A percentile compares a stretch with the other conserved stretches of the same genome.
Evolutionary conservation across 2,888 invertebrate species (phyloP).

Genomic region (Ceraclea dissimilis): DNA sequence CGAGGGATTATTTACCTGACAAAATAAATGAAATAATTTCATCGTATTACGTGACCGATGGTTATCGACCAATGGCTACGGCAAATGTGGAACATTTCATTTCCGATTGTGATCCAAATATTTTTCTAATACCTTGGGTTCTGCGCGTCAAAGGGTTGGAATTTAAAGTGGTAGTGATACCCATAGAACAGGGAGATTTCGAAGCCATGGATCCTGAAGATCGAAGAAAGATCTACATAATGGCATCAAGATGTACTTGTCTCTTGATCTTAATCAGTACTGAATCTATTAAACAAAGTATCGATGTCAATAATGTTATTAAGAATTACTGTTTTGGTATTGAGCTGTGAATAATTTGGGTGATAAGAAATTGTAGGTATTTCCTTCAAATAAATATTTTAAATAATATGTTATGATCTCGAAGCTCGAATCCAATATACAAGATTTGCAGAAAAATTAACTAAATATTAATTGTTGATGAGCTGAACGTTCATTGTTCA

Average conservation of each 20-base stretch:
- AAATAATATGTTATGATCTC: too few species aligned
- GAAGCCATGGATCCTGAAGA: slow-evolving; percentile 32
- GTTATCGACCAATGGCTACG: slow-evolving; percentile 31
- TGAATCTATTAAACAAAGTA: slow-evolving; percentile 27
- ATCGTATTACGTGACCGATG: slow-evolving; percentile 32
- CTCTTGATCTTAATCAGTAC: slow-evolving; percentile 32
- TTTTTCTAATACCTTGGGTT: slow-evolving; percentile 34
- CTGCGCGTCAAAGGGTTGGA: slow-evolving; percentile 35
- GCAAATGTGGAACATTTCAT: slow-evolving; percentile 33
- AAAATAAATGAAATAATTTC: slow-evolving; percentile 32
- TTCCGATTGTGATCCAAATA: slow-evolving; percentile 29
- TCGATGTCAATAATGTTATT: slow-evolving; percentile 29
- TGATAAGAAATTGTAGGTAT: too few species aligned
- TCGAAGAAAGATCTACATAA: slow-evolving; percentile 33
- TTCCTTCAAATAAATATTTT: too few species aligned
- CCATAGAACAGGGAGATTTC: slow-evolving; percentile 34
- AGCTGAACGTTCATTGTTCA: too few species aligned
- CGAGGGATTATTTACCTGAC: slow-evolving; percentile 29
- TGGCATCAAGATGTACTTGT: slow-evolving; percentile 34
- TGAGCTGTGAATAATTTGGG: slow-evolving; percentile 4
- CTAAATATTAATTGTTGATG: too few species aligned
- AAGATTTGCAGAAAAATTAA: too few species aligned
- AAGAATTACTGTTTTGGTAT: slow-evolving; percentile 30
- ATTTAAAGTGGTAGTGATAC: slow-evolving; percentile 35
- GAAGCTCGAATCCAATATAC: too few species aligned